Percentiles rank a stretch among this genome's conserved stretches.
Evolutionary conservation across 2,888 invertebrate genomes (phyloP).

Genomic region (Ptilodon capucinus): DNA sequence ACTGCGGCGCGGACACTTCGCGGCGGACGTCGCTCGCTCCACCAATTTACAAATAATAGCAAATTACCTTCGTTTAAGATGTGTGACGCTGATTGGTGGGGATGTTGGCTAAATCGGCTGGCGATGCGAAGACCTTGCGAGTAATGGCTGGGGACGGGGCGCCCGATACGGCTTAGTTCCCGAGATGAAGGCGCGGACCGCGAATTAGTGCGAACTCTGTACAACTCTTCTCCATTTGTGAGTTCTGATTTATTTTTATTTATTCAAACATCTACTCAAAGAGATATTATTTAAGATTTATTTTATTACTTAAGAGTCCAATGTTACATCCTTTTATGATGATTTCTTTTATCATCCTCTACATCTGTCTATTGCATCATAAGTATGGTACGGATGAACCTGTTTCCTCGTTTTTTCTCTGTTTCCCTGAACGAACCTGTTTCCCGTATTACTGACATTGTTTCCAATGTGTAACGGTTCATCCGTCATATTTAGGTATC

Average conservation of each 20-base stretch:
- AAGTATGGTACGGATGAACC: no score
- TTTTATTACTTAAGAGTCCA: no score
- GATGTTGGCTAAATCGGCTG: conserved; percentile 78
- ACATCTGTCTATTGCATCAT: no score
- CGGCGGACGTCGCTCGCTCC: conserved; percentile 70
- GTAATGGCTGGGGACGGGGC: conserved; percentile 71
- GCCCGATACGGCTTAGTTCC: conserved; percentile 60
- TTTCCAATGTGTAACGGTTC: no score
- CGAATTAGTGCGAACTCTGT: conserved; percentile 51
- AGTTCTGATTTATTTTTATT: conserved; percentile 36
- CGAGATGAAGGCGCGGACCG: conserved; percentile 50
- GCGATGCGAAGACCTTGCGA: conserved; percentile 78
- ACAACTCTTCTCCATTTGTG: conserved; percentile 35
- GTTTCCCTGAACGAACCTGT: no score
- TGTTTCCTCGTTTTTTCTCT: no score
- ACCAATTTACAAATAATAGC: conserved; percentile 82
- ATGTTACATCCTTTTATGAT: no score
- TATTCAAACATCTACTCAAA: no score
- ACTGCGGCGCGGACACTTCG: conserved; percentile 64
- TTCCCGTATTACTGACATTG: no score
- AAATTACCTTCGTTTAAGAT: conserved; percentile 82
- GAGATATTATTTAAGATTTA: no score
- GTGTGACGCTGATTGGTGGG: conserved; percentile 79
- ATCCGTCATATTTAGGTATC: no score
- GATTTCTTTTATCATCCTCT: no score